Percentiles rank a stretch among this genome's conserved stretches.
These are phyloP conservation scores for Drosophila saltans DNA, from an alignment of 1,140 invertebrate species.

Conservation along the genomic window DNA sequence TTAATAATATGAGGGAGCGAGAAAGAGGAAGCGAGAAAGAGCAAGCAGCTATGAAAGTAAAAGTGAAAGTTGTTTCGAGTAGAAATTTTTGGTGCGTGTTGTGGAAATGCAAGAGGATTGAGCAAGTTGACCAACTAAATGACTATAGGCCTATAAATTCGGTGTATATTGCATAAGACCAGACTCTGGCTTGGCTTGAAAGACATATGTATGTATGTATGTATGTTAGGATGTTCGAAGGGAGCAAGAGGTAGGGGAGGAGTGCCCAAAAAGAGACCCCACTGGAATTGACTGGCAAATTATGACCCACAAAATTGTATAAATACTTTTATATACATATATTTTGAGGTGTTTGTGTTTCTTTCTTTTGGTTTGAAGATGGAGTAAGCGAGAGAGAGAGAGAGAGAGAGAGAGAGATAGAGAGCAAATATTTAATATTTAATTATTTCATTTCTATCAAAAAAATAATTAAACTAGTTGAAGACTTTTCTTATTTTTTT, in stretches of 20 bases:
- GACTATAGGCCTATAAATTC: constrained; percentile 46
- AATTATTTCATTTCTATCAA: no score
- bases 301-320: constrained; percentile 27
- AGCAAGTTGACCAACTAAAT: constrained; percentile 41
- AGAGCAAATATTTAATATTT: no score
- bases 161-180: constrained; percentile 39
- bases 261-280: background rate
- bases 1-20: background rate
- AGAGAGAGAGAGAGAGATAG: no score
- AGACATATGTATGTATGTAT: no score
- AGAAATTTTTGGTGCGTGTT: constrained; percentile 68
- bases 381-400: background rate
- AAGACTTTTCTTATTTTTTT: no score
- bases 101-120: constrained; percentile 45
- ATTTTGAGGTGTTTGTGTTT: constrained; percentile 1
- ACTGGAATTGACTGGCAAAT: constrained; percentile 16
- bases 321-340: background rate
- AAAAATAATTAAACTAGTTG: no score
- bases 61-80: constrained; percentile 71
- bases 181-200: background rate
- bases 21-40: background rate
- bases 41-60: constrained; percentile 64
- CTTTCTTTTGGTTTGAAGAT: constrained; percentile 1
- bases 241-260: background rate
- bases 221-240: no score